Evolutionary conservation across 2,113 vertebrate genomes (phyloP), one percentile per base, ranked within the genome.

Genomic region (Thunnus maccoyii): DNA sequence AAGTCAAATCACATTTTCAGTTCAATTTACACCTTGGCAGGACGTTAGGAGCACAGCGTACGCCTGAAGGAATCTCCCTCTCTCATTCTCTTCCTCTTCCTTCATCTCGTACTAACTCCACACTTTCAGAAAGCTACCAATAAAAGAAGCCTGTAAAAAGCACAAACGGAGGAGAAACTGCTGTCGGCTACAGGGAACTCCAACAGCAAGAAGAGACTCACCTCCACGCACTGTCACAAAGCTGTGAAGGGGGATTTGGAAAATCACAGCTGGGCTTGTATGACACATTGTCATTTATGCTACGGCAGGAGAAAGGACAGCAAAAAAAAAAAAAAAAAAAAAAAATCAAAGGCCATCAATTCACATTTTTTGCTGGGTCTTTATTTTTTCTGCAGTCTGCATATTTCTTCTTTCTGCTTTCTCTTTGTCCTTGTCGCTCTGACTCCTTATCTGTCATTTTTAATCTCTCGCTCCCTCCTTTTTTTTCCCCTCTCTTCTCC

Each of bases 11-110:
- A 68, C 60, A 76, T 88, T 88, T 87, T 81, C 60, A 83, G 88
- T 89, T 82, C 79, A 87, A 80, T 87, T 86, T 86, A 76, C 88
- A 84, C 80, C 87, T 86, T 68, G 8, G 58, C 2, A n/a, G 57
- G 83, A 77, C 12, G 30, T 50, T 54, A 64, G 30, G 32, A 27
- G 62, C 15, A 2, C 72, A 68, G 64, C 48, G 3, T 48, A 51
- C 0, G 79, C 88, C 74, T 72, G 48, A 14, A 86, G 88, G 65
- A 78, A 62, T 58, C 74, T 54, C 72, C 62, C 47, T 46, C 58
- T 57, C 64, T 16, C 72, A 9, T 15, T 64, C 62, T 25, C 13
- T 56, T 20, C 30, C 1, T 41, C 8, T 9, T 13, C 12, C 48
- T 75, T 85, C 56, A 78, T 82, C 70, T 70, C 10, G 4, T 0